Base-by-base conservation (phyloP, 2,113 vertebrate species). In the Cariama cristata region DNA sequence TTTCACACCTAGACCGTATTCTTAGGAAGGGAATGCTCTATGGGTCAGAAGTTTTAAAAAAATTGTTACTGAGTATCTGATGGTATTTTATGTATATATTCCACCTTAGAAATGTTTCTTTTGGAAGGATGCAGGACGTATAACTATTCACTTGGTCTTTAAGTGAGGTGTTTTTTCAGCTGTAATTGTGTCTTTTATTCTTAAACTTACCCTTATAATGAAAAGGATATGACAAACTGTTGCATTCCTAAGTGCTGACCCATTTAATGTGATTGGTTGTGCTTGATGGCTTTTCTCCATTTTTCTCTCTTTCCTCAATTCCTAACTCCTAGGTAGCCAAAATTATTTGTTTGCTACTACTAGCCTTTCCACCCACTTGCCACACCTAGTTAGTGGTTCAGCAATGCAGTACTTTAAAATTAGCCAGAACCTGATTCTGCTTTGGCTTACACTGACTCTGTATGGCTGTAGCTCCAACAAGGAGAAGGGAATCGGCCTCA, bases 131-230 rank as follows among this genome's bases (percentile, higher is more conserved):
- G 32, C 24, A n/a, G 44, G 26, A 91, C 3, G 10, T 49, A 47
- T 15, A 95, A 79, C 62, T 89, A 12, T 74, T 94, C 58, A 62
- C 71, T 94, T 77, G 6, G 28, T 82, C 45, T 97, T 86, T 81
- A 87, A 94, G 59, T 35, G 45, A 82, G n/a, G 69, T 95, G 38
- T 96, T 95, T 97, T 97, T 88, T 92, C 93, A 96, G 94, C 89
- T 96, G 92, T 64, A 92, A 84, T 85, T 76, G 49, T 89, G 47
- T 90, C 86, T 92, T 94, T 94, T 81, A 52, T 95, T 91, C 75
- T 92, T 89, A 92, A 92, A 91, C 56, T 93, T 88, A 71, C 21
- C 40, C 24, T 85, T 72, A 32, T 91, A 93, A 93, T 97, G 79
- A 69, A 95, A 97, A 92, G 74, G 38, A 56, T 91, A 66, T 77